phyloP scores from a whole-genome alignment of 2,113 vertebrate genomes.

The Collichthys lucidus region DNA sequence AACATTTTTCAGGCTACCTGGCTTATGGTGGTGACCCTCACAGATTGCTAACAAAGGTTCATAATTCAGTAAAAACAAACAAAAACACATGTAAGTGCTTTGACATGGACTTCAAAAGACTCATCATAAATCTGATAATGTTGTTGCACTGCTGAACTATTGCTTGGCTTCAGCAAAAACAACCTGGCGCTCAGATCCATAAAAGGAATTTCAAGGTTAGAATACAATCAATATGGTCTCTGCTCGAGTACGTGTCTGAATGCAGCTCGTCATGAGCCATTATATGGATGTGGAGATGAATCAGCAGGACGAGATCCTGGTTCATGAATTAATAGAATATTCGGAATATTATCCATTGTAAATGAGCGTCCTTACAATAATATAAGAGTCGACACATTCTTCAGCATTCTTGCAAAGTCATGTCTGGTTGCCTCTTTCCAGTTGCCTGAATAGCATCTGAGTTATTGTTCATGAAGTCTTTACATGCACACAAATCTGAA shows the following conservation, averaged over 20 bases:
- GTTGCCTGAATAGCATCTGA: conserved; percentile 11
- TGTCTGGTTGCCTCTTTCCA: background rate
- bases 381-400: background rate
- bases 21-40: background rate
- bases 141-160: conserved; percentile 13
- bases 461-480: conserved; percentile 4
- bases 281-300: background rate
- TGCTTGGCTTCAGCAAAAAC: conserved; percentile 16
- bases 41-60: background rate
- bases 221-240: conserved; percentile 49
- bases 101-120: background rate
- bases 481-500: conserved; percentile 3
- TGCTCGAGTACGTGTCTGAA: background rate
- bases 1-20: conserved; percentile 5
- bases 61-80: conserved; percentile 3
- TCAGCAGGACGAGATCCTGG: background rate
- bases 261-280: background rate
- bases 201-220: conserved; percentile 24
- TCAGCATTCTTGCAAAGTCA: background rate
- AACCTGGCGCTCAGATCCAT: background rate
- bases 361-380: background rate
- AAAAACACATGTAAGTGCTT: conserved; percentile 16
- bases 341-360: background rate
- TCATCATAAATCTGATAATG: conserved; percentile 16
- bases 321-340: conserved; percentile 12